A percentile compares a stretch with the other conserved stretches of the same genome.
Conservation (phyloP, 2,797 vertebrate genomes). For the Ctenochaetus hawaiiensis region DNA sequence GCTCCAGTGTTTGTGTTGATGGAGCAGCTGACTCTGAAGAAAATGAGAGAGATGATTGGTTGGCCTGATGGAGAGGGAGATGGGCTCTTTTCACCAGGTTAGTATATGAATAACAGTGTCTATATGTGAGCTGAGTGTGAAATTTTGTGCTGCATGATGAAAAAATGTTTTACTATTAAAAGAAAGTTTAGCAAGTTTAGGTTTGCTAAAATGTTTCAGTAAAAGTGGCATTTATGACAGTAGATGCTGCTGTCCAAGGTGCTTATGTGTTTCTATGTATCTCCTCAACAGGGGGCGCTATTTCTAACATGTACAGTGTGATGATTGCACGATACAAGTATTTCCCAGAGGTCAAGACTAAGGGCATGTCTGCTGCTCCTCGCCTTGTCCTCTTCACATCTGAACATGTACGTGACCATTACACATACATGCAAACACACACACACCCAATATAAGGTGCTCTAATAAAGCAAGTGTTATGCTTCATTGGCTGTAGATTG, state of each 20-base stretch:
- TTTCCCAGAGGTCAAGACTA: constrained; percentile 97
- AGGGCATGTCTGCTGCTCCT: constrained; percentile 96
- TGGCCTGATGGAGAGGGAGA: constrained; percentile 96
- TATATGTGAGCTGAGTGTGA: background rate
- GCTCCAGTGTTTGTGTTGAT: constrained; percentile 99
- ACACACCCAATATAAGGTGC: constrained; percentile 16
- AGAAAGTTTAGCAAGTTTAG: background rate
- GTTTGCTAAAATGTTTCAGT: background rate
- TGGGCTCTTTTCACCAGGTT: constrained; percentile 98
- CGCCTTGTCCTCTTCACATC: constrained; percentile 97
- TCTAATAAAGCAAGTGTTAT: constrained; percentile 35
- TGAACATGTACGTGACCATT: constrained; percentile 89
- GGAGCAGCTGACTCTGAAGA: constrained; percentile 98
- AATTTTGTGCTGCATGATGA: background rate
- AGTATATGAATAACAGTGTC: constrained; percentile 32
- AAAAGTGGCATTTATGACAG: background rate
- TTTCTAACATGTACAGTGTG: constrained; percentile 99
- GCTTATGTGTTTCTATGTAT: constrained; percentile 35
- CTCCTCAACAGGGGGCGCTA: constrained; percentile 90
- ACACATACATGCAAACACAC: constrained; percentile 7
- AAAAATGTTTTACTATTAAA: background rate
- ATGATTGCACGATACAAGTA: constrained; percentile 98
- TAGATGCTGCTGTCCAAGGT: constrained; percentile 15
- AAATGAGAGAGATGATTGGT: constrained; percentile 98
- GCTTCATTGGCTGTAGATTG: constrained; percentile 45